phyloP scores from a whole-genome alignment of 2,888 invertebrate genomes.

The Geotrupes spiniger region DNA sequence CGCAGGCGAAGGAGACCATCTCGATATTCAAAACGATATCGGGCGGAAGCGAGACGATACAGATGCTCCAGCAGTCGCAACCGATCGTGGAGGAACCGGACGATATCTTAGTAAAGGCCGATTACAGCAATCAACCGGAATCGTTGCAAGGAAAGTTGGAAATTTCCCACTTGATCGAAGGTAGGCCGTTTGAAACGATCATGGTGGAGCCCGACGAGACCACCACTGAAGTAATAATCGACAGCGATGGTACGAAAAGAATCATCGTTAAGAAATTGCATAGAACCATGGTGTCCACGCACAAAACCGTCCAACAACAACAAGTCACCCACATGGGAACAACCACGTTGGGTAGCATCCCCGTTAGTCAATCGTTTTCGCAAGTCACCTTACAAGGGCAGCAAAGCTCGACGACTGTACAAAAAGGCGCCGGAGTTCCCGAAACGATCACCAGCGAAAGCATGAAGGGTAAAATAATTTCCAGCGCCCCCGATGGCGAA shows the following conservation, averaged over 20 bases:
- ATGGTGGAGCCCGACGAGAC: constrained; percentile 81
- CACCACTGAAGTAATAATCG: constrained; percentile 76
- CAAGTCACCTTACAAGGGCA: constrained; percentile 68
- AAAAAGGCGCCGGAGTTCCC: constrained; percentile 60
- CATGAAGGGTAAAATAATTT: constrained; percentile 62
- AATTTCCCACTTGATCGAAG: constrained; percentile 67
- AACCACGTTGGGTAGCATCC: constrained; percentile 55
- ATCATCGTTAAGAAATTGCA: constrained; percentile 74
- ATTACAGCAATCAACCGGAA: constrained; percentile 59
- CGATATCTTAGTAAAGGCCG: constrained; percentile 65
- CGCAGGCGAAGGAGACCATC: constrained; percentile 62
- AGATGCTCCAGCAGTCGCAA: constrained; percentile 57
- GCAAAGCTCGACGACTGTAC: constrained; percentile 58
- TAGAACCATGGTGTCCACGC: constrained; percentile 64
- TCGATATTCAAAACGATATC: constrained; percentile 63
- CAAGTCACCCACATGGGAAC: constrained; percentile 58
- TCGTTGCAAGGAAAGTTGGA: constrained; percentile 64
- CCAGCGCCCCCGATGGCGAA: constrained; percentile 62
- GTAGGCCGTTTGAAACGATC: constrained; percentile 75
- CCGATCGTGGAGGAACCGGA: constrained; percentile 55
- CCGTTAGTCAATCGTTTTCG: constrained; percentile 63
- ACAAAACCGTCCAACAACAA: constrained; percentile 64
- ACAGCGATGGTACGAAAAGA: constrained; percentile 76
- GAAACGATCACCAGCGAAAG: constrained; percentile 63
- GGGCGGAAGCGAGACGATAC: constrained; percentile 67